Conservation (phyloP, 30 jellyfish, hydroid and myxozoan species). For the Sanderia malayensis region DNA sequence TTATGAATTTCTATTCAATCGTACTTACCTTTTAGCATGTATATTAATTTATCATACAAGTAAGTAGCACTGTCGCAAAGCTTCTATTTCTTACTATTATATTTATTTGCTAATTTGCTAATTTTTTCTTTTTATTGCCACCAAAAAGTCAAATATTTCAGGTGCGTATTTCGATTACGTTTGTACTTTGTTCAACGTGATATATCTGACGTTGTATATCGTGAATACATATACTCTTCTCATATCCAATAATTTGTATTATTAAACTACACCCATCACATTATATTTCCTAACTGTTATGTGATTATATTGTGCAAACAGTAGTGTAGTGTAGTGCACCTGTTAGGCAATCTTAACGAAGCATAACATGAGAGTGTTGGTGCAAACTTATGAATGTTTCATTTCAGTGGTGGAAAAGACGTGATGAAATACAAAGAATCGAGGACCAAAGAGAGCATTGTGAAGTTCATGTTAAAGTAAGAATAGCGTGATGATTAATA, state of each 20-base stretch:
- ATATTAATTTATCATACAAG: neutral
- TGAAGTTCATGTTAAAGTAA: constrained; percentile 74
- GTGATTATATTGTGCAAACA: neutral
- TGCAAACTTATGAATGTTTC: neutral
- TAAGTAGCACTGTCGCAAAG: neutral
- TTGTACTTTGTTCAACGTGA: no score
- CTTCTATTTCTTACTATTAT: neutral
- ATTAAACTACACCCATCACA: neutral
- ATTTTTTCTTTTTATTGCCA: no score
- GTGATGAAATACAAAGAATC: constrained; percentile 22
- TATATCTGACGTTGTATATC: no score
- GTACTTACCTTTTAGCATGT: neutral
- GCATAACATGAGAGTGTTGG: neutral
- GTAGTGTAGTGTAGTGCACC: no score
- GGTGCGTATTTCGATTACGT: no score
- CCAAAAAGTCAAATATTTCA: no score
- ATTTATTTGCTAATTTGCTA: neutral
- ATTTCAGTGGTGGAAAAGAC: constrained; percentile 48
- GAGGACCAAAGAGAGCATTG: constrained; percentile 58
- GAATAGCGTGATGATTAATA: neutral
- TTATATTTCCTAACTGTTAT: neutral
- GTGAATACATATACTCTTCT: neutral
- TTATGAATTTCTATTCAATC: neutral
- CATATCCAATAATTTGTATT: neutral
- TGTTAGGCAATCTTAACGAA: no score